Base-by-base conservation (phyloP, 2,113 vertebrate species). In the Mesocricetus auratus region DNA sequence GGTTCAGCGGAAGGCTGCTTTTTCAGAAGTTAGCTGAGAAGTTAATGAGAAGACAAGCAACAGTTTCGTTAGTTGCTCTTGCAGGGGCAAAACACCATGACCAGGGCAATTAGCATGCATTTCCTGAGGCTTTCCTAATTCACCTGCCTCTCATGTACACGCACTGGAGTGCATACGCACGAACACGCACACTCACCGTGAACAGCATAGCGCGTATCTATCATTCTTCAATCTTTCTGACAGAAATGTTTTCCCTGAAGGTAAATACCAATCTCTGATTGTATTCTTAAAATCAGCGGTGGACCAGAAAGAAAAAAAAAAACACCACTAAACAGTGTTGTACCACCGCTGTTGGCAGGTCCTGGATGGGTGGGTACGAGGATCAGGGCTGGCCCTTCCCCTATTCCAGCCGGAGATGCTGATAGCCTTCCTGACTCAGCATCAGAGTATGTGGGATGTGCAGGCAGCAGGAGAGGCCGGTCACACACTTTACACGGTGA, bases 121-220 rank as follows among this genome's bases (percentile, higher is more conserved):
- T 79, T 68, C 50, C 64, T 15, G 19, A 58, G 47, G 71, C 29
- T 29, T 4, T 22, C 33, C 1, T 39, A 36, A 50, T 62, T 78
- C 29, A 17, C 86, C 31, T 47, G 6, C 22, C 15, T 42, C 4
- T 71, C 77, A 24, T 4, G 6, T 12, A 6, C 45, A 56, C 0
- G 13, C 0, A 3, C 69, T 36, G 8, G 9, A 29, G 42, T 31
- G 1, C 31, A 60, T 0, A 0, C 2, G 0, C 47, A 6, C 0
- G 69, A n/a, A 69, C 10, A 36, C 2, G 9, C 50, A 58, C n/a
- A 42, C n/a, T 60, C 36, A n/a, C 22, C 79, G 60, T 15, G 22
- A 24, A 16, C 4, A 39, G 3, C n/a, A 42, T 39, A 42, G 56
- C 29, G 56, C 24, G 31, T 2, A 39, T 16, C 16, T 64, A 39